phyloP scores from a whole-genome alignment of 92 coral and sea anemone genomes.

The Porites divaricata region DNA sequence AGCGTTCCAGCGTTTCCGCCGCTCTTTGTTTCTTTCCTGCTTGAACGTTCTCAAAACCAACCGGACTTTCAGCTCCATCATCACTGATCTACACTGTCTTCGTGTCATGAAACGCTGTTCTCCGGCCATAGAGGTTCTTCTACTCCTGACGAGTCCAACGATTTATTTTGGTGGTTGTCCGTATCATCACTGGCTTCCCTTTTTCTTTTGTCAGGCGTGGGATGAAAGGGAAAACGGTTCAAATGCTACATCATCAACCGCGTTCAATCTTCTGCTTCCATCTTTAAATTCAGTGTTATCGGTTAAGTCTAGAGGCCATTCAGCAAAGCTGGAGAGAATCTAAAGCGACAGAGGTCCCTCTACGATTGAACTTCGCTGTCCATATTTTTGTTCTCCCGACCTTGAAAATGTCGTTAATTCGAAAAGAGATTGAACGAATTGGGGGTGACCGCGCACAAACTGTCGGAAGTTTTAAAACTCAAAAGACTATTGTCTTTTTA shows the following conservation, averaged over 20 bases:
- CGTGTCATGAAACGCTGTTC: not conserved
- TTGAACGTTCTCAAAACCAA: not conserved
- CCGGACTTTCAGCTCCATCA: too few species aligned
- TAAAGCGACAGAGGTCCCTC: too few species aligned
- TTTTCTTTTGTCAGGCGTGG: conserved; percentile 23
- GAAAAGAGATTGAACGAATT: too few species aligned
- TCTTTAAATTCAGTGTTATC: not conserved
- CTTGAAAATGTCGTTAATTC: not conserved
- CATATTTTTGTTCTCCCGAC: not conserved
- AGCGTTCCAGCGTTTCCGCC: conserved; percentile 1
- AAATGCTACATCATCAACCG: not conserved
- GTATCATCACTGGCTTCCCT: too few species aligned
- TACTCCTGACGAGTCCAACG: conserved; percentile 28
- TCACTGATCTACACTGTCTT: not conserved
- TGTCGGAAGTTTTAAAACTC: too few species aligned
- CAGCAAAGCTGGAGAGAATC: conserved; percentile 32
- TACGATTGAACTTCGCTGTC: too few species aligned
- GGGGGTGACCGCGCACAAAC: too few species aligned
- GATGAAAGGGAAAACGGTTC: conserved; percentile 21
- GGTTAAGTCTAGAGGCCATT: conserved; percentile 12
- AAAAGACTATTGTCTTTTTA: too few species aligned
- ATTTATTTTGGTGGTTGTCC: too few species aligned
- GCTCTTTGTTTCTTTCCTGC: conserved; percentile 6
- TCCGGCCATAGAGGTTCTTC: conserved; percentile 43
- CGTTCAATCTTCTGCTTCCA: not conserved